A percentile compares a stretch with the other conserved stretches of the same genome.
Evolutionary conservation across 2,113 vertebrate species (phyloP).

Genomic region (Platichthys flesus): DNA sequence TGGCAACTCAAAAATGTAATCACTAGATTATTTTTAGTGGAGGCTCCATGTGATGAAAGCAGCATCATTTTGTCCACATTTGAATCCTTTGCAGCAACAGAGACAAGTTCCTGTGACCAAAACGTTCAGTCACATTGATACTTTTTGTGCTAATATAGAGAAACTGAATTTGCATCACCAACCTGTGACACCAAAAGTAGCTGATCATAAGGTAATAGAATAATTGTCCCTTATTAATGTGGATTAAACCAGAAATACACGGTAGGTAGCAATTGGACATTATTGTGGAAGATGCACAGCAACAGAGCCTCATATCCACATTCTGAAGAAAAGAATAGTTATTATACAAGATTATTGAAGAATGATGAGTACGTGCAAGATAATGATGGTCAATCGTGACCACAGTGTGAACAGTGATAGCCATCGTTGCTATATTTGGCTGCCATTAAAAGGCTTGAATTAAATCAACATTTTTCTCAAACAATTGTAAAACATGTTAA

Average conservation of each 20-base stretch:
- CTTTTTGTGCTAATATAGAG: conserved; percentile 22
- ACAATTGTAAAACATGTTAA: background rate
- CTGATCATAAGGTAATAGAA: too few species aligned
- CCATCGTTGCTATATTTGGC: background rate
- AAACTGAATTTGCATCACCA: conserved; percentile 50
- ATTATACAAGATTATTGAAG: background rate
- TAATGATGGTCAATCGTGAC: background rate
- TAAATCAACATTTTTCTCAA: too few species aligned
- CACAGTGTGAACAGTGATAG: background rate
- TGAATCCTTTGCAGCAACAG: too few species aligned
- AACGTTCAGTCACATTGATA: background rate
- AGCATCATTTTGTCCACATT: too few species aligned
- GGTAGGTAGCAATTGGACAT: background rate
- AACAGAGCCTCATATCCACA: background rate
- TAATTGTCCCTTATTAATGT: too few species aligned
- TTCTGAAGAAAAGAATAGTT: too few species aligned
- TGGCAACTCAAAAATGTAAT: background rate
- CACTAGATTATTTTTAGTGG: background rate
- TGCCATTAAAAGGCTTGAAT: background rate
- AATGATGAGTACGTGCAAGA: background rate
- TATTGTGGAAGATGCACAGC: background rate
- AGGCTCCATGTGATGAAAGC: too few species aligned
- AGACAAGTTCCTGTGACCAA: background rate
- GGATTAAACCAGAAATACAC: background rate
- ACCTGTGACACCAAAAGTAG: conserved; percentile 11